Percentiles rank a stretch among this genome's conserved stretches.
phyloP scores from a whole-genome alignment of 1,140 invertebrate genomes.

The Halictus rubicundus region DNA sequence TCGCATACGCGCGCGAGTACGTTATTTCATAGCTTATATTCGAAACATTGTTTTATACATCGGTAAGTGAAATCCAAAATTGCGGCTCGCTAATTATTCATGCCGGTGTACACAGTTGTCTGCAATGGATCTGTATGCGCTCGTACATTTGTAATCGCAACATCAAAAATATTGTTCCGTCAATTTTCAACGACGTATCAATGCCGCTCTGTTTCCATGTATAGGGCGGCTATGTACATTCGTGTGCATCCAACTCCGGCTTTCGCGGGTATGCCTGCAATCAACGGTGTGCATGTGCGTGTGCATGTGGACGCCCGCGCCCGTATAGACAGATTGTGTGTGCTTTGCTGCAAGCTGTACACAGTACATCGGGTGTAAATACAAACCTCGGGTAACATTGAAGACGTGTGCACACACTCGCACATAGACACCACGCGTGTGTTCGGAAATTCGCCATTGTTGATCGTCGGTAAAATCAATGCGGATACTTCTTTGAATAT shows the following conservation, averaged over 20 bases:
- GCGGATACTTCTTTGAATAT: neutral
- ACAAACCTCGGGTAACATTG: conserved; percentile 39
- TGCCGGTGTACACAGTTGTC: neutral
- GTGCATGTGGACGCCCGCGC: no score
- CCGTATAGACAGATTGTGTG: neutral
- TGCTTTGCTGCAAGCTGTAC: conserved; percentile 22
- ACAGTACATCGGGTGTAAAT: conserved; percentile 45
- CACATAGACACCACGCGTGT: neutral
- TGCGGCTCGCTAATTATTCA: conserved; percentile 13
- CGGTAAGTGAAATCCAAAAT: conserved; percentile 7
- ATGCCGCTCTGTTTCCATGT: neutral
- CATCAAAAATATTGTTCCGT: neutral
- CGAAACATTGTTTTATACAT: conserved; percentile 10
- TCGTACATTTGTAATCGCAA: neutral
- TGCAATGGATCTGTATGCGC: neutral
- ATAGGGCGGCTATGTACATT: no score
- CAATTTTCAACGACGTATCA: conserved; percentile 6
- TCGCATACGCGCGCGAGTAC: neutral
- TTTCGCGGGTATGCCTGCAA: neutral
- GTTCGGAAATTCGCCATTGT: conserved; percentile 21
- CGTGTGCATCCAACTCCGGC: neutral
- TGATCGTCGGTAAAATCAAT: neutral
- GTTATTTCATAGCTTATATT: conserved; percentile 23
- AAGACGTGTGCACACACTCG: conserved; percentile 3
- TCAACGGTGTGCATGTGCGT: neutral